Evolutionary conservation across 2,797 vertebrate genomes (phyloP), one percentile per base, ranked within the genome.

Genomic region (Notamacropus eugenii): DNA sequence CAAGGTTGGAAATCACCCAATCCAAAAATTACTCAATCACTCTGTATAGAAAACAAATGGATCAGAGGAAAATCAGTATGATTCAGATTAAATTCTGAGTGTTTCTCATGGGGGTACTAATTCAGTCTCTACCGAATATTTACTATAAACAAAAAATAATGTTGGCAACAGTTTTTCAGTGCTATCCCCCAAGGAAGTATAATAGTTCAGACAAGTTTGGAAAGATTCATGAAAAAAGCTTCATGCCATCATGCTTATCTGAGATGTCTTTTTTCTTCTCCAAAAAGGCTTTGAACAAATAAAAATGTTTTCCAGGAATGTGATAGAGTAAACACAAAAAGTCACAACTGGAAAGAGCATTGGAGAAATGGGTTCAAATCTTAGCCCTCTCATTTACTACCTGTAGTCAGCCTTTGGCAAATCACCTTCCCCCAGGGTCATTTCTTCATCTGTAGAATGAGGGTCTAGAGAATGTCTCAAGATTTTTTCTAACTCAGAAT

Each of bases 111-210:
- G 67, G 95, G 57, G 6, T 92, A 96, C 91, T 97, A 95, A 97
- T 97, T 96, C 95, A 58, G 40, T 90, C 87, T 96, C 55, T 59
- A 90, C 59, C 96, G 92, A 96, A 95, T 96, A 97, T 97, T 98
- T 97, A 93, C 95, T 96, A 96, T 96, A 98, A 97, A 97, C 94
- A 95, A 96, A 97, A 93, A 95, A 92, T 94, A 95, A 96, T 95
- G 91, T 93, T 92, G 27, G 93, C 28, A 95, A 93, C 91, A 59
- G 2, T 94, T 91, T 94, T 96, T 93, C 56, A 87, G 59, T 55
- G 93, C 29, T 95, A 27, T 97, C 93, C 94, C 95, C 46, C 40
- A 97, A 91, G 97, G 52, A 97, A 93, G 54, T 93, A 52, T 96
- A 62, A 93, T 50, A 93, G 91, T 50, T 95, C 90, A 95, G 92